Conservation (phyloP, 2,888 invertebrate species). For the Amphipoea oculea region DNA sequence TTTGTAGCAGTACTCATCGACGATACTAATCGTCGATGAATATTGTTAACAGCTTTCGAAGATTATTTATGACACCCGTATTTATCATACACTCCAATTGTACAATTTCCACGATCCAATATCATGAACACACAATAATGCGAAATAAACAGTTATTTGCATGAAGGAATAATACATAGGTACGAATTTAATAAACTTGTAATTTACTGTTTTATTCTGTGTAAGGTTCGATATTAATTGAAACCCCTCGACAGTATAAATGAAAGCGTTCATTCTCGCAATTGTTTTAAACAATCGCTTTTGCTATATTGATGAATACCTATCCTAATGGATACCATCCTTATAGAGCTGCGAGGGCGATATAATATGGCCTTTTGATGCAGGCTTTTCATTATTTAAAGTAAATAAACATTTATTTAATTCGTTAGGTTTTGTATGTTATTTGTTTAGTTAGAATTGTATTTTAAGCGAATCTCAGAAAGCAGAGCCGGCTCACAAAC, state of each 20-base stretch:
- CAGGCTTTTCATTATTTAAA: slow-evolving; percentile 53
- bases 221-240: slow-evolving; percentile 57
- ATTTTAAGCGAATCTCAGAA: slow-evolving; percentile 62
- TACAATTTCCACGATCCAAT: slow-evolving; percentile 18
- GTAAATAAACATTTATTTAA: slow-evolving; percentile 54
- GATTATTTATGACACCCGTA: slow-evolving; percentile 16
- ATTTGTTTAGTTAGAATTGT: slow-evolving; percentile 59
- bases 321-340: slow-evolving; percentile 41
- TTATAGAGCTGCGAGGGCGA: slow-evolving; percentile 1
- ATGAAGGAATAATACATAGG: slow-evolving; percentile 19
- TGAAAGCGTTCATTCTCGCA: slow-evolving; percentile 60
- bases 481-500: slow-evolving; percentile 59
- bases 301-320: slow-evolving; percentile 63
- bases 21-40: slow-evolving; percentile 25
- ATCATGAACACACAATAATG: slow-evolving; percentile 13
- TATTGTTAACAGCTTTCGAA: slow-evolving; percentile 20
- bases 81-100: slow-evolving; percentile 36
- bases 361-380: slow-evolving; percentile 21
- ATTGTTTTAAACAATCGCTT: slow-evolving; percentile 66
- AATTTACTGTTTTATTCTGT: slow-evolving; percentile 48
- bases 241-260: slow-evolving; percentile 60
- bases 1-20: neutral
- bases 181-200: slow-evolving; percentile 23
- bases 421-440: slow-evolving; percentile 42
- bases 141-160: slow-evolving; percentile 31